Conservation (phyloP, 2,113 vertebrate genomes). For the Podilymbus podiceps region DNA sequence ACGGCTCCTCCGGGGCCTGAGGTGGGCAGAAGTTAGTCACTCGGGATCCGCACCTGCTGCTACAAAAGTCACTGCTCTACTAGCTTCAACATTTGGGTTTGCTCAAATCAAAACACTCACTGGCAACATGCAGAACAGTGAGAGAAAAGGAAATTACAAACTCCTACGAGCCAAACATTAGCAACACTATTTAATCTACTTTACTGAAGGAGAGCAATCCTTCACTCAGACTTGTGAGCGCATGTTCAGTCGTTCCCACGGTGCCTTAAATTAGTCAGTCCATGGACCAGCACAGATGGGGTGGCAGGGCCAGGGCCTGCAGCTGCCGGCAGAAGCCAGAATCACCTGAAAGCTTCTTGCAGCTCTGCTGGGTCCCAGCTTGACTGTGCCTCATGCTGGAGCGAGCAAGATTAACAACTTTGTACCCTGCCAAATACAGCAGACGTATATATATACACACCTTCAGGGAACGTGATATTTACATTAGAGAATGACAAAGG, state of each 20-base stretch:
- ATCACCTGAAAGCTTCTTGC: background rate
- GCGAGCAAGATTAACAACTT: background rate
- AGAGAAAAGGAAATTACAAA: background rate
- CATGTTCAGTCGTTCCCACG: accelerated
- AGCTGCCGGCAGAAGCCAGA: background rate
- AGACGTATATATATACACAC: background rate
- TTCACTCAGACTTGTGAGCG: background rate
- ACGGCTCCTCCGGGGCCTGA: background rate
- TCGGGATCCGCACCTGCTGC: background rate
- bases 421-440: background rate
- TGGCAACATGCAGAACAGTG: accelerated
- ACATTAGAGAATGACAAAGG: background rate
- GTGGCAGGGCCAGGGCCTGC: background rate
- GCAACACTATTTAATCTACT: background rate
- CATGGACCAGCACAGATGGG: background rate
- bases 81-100: background rate
- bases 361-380: background rate
- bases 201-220: background rate
- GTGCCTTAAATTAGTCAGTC: background rate
- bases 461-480: background rate
- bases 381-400: background rate
- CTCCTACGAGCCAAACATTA: background rate
- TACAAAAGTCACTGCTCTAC: background rate
- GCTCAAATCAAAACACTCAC: background rate
- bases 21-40: accelerated